Base-by-base conservation (phyloP, 2,797 vertebrate genomes). In the Gobio occitaniae region DNA sequence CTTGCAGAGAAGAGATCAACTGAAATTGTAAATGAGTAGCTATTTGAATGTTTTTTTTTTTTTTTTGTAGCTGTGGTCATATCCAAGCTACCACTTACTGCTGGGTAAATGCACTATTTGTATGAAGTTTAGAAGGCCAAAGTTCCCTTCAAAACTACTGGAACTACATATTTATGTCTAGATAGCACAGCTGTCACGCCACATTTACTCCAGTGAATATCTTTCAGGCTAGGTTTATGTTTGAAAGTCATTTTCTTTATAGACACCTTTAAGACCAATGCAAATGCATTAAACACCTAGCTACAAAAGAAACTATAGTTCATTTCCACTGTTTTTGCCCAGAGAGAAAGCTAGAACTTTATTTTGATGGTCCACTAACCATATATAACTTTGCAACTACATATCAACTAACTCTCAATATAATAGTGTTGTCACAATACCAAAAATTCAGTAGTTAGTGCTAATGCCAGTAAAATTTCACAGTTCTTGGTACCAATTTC, bases 161-260 rank as follows among this genome's bases (percentile, higher is more conserved):
- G 17, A 56, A 56, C 32, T 52, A 38, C 32, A 56, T 56, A 38
- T 56, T 8, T 76, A n/a, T 56, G 52, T 56, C 72, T 76, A 21
- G 29, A 75, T 38, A 21, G 21, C 50, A 36, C 6, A 21, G 32
- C 74, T 56, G 72, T 76, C 50, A 75, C 29, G 21, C 5, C 29
- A 38, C 17, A 75, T 38, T 76, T 38, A 76, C 74, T 56, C 50
- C 32, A 3, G 32, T 38, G 50, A 56, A 76, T n/a, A n/a, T 15
- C 7, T 76, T 17, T 76, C 32, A 36, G 52, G 50, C 2, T 21
- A 56, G 32, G 50, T 76, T 56, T 76, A 38, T 56, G 21, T 76
- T 38, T 76, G 52, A 76, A 76, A 38, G 74, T 56, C 32, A 41
- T 76, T 76, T 13, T 76, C 19, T 56, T 59, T 56, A 19, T 32